These are phyloP conservation scores for Anoplolepis gracilipes DNA, from an alignment of 1,140 invertebrate species.

Conservation along the genomic window DNA sequence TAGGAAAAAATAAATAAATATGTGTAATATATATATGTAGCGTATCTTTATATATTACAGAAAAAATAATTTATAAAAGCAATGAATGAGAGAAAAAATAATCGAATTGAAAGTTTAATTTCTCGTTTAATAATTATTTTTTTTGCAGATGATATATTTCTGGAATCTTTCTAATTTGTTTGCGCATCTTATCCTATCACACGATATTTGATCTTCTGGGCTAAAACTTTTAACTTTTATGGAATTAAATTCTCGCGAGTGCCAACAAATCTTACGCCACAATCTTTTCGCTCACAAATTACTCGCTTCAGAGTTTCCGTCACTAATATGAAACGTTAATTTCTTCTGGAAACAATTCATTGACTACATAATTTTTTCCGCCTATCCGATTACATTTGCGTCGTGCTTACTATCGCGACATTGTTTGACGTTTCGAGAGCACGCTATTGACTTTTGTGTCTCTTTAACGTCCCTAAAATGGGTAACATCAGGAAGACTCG, in stretches of 20 bases:
- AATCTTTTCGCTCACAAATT: background rate
- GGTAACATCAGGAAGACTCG: background rate
- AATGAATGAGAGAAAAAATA: too few relatives aligned
- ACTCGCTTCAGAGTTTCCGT: background rate
- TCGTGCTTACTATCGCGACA: background rate
- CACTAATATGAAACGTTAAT: background rate
- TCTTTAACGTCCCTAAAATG: conserved; percentile 43
- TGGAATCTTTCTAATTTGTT: background rate
- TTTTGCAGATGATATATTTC: background rate
- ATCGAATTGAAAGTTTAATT: too few relatives aligned
- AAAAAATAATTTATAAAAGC: too few relatives aligned
- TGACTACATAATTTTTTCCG: conserved; percentile 13
- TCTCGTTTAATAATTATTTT: too few relatives aligned
- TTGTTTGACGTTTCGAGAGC: conserved; percentile 26
- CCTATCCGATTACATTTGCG: background rate
- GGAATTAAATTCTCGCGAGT: conserved; percentile 2
- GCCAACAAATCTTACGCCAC: background rate
- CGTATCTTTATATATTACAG: too few relatives aligned
- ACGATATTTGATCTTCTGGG: too few relatives aligned
- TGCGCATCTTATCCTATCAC: background rate
- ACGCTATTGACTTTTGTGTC: conserved; percentile 25
- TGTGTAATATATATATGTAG: background rate
- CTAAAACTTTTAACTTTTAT: background rate
- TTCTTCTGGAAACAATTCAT: conserved; percentile 7
- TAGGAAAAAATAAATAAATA: background rate